These are phyloP conservation scores for Channa maculata DNA, from an alignment of 2,113 vertebrate genomes.

Conservation along the genomic window DNA sequence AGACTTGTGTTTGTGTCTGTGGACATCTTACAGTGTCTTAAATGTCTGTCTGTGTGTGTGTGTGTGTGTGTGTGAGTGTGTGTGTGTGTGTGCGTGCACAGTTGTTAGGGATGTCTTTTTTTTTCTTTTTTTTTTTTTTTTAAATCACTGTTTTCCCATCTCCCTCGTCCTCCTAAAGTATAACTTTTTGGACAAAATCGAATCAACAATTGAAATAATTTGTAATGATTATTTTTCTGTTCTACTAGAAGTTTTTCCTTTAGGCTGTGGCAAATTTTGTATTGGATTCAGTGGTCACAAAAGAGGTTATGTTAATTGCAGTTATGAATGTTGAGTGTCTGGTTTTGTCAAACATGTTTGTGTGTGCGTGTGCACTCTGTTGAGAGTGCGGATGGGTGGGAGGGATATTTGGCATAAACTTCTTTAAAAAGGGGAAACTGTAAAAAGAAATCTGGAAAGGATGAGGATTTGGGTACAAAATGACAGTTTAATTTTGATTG, in stretches of 20 bases:
- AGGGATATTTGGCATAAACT: conserved; percentile 24
- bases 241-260: neutral
- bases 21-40: conserved; percentile 22
- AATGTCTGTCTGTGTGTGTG: conserved; percentile 24
- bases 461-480: conserved; percentile 36
- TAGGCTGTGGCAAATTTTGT: no score
- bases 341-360: conserved; percentile 23
- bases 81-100: conserved; percentile 21
- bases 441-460: neutral
- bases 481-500: neutral
- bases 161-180: neutral
- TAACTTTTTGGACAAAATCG: neutral
- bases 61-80: conserved; percentile 2
- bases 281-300: conserved; percentile 23
- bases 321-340: conserved; percentile 37
- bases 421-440: neutral
- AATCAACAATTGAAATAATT: neutral
- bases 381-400: conserved; percentile 15
- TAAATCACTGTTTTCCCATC: no score
- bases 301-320: conserved; percentile 37
- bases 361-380: conserved; percentile 6
- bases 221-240: neutral
- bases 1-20: conserved; percentile 15
- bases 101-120: conserved; percentile 37
- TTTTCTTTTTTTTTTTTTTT: neutral